Evolutionary conservation across 2,888 invertebrate genomes (phyloP).

Genomic region (Hemicrepidius hirtus): DNA sequence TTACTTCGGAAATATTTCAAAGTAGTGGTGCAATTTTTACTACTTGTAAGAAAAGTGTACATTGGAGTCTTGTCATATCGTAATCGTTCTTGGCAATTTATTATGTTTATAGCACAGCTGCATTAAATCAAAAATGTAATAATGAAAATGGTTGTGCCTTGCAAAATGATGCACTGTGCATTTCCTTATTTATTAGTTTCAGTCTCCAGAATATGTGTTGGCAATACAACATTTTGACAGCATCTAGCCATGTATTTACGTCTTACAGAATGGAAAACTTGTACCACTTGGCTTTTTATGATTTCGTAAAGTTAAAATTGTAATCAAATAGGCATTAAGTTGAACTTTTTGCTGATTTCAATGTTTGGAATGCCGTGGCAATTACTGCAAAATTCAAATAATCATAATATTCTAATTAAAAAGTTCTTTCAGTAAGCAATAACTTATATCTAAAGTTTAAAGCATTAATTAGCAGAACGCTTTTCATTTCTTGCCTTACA

Average conservation of each 20-base stretch:
- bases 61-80: neutral
- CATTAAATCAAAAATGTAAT: constrained; percentile 44
- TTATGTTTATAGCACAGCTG: constrained; percentile 34
- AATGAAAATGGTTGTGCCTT: constrained; percentile 36
- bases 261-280: neutral
- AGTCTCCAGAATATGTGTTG: constrained; percentile 18
- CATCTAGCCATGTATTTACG: neutral
- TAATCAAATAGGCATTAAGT: too few relatives aligned
- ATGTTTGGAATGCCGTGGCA: too few relatives aligned
- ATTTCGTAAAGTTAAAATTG: too few relatives aligned
- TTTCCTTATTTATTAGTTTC: constrained; percentile 39
- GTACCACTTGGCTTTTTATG: neutral
- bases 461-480: too few relatives aligned
- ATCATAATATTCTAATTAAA: too few relatives aligned
- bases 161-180: constrained; percentile 38
- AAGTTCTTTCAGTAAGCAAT: too few relatives aligned
- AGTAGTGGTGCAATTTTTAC: neutral
- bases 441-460: too few relatives aligned
- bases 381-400: too few relatives aligned
- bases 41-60: neutral
- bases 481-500: too few relatives aligned
- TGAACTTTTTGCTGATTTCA: too few relatives aligned
- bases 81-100: constrained; percentile 28
- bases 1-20: too few relatives aligned
- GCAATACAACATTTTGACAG: constrained; percentile 19